These are phyloP conservation scores for Anser brachyrhynchus DNA, from an alignment of 2,113 vertebrate genomes.

Conservation along the genomic window DNA sequence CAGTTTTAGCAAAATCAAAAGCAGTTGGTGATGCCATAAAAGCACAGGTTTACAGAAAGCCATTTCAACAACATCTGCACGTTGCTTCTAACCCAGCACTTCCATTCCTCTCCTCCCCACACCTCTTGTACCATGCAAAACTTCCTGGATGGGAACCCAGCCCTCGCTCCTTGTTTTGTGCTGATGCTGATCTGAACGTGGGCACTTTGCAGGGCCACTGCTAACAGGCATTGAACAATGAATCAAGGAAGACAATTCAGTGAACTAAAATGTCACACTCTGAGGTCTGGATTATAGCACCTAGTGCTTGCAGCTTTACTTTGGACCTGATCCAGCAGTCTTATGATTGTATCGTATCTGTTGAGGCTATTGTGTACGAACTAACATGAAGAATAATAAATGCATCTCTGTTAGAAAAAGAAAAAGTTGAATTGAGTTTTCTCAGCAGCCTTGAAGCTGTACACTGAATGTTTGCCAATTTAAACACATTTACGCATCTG, in stretches of 20 bases:
- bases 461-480: background rate
- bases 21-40: background rate
- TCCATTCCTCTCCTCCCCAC: background rate
- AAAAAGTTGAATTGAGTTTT: background rate
- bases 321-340: background rate
- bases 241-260: background rate
- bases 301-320: background rate
- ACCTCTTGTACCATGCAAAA: background rate
- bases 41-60: background rate
- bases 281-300: background rate
- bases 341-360: background rate
- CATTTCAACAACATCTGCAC: background rate
- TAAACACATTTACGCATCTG: slow-evolving; percentile 32
- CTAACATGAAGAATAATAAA: background rate
- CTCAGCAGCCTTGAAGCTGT: background rate
- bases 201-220: background rate
- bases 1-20: background rate
- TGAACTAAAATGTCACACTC: background rate
- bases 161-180: background rate
- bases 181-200: fast-evolving
- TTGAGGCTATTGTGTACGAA: background rate
- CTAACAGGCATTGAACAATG: background rate
- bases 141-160: fast-evolving
- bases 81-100: background rate
- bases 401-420: background rate